Conservation (phyloP, 1,140 invertebrate genomes). For the Kradibia gibbosae region DNA sequence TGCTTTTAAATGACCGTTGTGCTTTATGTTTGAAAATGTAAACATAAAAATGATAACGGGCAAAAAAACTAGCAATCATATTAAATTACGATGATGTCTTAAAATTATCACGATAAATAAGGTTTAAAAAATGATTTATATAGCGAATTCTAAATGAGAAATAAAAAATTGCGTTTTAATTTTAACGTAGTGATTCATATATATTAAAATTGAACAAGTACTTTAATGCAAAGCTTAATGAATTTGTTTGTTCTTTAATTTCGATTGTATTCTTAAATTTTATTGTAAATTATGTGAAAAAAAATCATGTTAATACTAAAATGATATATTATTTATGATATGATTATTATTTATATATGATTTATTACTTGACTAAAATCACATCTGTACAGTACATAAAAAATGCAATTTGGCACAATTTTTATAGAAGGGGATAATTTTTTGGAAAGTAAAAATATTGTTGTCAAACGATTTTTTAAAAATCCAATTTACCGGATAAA, state of each 20-base stretch:
- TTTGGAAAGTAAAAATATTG: background rate
- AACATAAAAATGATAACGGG: background rate
- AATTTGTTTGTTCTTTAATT: background rate
- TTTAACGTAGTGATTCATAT: too few relatives aligned
- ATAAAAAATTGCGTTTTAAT: too few relatives aligned
- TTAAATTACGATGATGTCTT: background rate
- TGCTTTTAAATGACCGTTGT: background rate
- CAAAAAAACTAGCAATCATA: background rate
- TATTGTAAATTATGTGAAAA: background rate
- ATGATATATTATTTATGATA: too few relatives aligned
- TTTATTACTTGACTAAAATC: background rate
- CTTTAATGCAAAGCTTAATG: background rate
- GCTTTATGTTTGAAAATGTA: background rate
- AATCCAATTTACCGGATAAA: background rate
- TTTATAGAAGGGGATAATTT: background rate
- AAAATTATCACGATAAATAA: background rate
- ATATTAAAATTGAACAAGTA: too few relatives aligned
- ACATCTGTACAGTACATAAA: background rate
- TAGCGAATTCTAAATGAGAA: background rate
- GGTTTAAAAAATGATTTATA: background rate
- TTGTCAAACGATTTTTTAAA: background rate
- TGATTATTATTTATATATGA: too few relatives aligned
- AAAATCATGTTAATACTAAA: background rate
- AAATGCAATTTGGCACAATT: background rate
- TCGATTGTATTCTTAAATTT: background rate